A percentile compares a stretch with the other conserved stretches of the same genome.
These are phyloP conservation scores for Rhopalosiphum maidis DNA, from an alignment of 1,140 invertebrate species.

Conservation along the genomic window DNA sequence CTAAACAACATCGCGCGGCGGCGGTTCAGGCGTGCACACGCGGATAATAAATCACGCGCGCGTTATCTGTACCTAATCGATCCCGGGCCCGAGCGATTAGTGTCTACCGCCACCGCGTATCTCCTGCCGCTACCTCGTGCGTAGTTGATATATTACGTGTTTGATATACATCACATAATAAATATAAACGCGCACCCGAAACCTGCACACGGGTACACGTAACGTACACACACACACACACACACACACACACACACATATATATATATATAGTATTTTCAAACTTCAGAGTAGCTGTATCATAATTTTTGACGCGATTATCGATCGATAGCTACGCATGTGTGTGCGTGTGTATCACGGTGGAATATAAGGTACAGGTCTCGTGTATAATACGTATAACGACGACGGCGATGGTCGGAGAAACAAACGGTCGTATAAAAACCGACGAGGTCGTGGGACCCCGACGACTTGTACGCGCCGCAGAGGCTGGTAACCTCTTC, in stretches of 20 bases:
- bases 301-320: conserved; percentile 17
- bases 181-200: background rate
- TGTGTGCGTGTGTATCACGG: no score
- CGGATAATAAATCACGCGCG: conserved; percentile 24
- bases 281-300: background rate
- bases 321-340: background rate
- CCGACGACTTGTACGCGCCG: background rate
- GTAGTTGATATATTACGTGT: background rate
- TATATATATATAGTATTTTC: background rate
- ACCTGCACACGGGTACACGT: background rate
- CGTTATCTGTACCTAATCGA: conserved; percentile 48
- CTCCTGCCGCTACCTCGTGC: background rate
- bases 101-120: conserved; percentile 13
- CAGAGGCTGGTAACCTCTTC: no score
- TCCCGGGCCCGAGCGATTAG: conserved; percentile 16
- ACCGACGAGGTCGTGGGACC: background rate
- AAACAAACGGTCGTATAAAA: background rate
- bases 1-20: background rate
- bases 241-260: background rate
- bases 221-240: background rate
- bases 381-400: background rate
- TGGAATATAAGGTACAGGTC: no score
- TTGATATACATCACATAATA: background rate
- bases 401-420: background rate
- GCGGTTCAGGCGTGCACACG: background rate